Evolutionary conservation across 2,113 vertebrate species (phyloP).

Genomic region (Gnathonemus longibarbis): DNA sequence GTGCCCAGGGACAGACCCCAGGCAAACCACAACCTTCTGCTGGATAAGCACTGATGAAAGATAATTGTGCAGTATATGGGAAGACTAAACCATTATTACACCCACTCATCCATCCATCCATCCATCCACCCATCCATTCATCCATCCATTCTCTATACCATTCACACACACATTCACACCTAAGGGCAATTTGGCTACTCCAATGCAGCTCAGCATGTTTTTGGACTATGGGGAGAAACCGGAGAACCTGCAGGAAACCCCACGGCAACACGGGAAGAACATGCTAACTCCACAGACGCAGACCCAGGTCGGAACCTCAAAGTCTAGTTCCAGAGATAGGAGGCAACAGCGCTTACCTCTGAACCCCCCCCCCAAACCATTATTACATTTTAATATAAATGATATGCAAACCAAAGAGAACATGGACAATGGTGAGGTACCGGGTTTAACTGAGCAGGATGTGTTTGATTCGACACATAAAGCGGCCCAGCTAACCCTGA

Average conservation of each 20-base stretch:
- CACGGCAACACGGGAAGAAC: background rate
- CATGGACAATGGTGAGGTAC: background rate
- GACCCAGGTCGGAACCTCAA: background rate
- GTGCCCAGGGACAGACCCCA: background rate
- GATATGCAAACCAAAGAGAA: background rate
- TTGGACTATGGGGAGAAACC: background rate
- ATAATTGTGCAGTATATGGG: background rate
- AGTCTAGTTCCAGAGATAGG: background rate
- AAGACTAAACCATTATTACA: background rate
- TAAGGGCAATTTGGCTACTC: background rate
- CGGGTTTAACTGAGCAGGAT: background rate
- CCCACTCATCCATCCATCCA: background rate
- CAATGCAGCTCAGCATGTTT: background rate
- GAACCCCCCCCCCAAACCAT: background rate
- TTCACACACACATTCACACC: background rate
- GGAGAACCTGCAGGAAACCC: background rate
- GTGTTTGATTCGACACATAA: background rate
- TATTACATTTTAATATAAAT: background rate
- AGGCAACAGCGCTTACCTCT: background rate
- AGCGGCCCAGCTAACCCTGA: background rate
- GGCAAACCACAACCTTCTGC: background rate
- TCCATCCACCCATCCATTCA: background rate
- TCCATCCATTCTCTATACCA: background rate
- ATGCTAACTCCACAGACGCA: background rate
- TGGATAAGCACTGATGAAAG: background rate